Base-by-base conservation (phyloP, 2,888 invertebrate species). In the Drosophila anomelani region DNA sequence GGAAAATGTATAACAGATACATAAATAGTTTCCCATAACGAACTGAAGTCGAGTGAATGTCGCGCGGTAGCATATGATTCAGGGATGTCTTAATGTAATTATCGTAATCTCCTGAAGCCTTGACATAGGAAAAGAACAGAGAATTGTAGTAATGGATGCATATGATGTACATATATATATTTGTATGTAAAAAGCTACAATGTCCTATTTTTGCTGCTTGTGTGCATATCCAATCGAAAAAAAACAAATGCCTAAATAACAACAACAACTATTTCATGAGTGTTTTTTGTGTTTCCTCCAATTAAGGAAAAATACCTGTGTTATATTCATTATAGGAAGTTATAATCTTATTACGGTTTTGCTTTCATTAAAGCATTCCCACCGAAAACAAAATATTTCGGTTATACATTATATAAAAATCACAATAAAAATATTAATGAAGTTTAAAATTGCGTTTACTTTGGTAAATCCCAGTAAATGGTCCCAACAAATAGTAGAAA, bases 251-350 rank as follows among this genome's bases (percentile, higher is more conserved):
- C 63, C 70, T 44, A 53, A 36, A 53, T 23, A 20, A 51, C 41
- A 41, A 51, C 43, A 41, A 51, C 36, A 43, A 67, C 72, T 67
- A 67, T 58, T 67, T 75, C 76, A 58, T 79, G 57, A 69, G 61
- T 72, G 66, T 75, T 69, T 74, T 71, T 61, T 82, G 70, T 75
- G 77, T 78, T 75, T 78, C 71, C 69, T 51, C 32, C 49, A 34
- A 72, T 64, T 72, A 69, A 57, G 71, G 54, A 53, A 74, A 71
- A 74, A 66, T 69, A 81, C 89, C 83, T 89, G 89, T 84, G 88
- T 89, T 84, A 87, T 87, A 81, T 84, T 83, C 73, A 89, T 76
- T 74, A 80, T 84, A 84, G 89, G 82, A 89, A 84, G 88, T 84
- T 87, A 84, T 87, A 81, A 89, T 87, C 89, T 74, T 71, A 70